Percentiles rank a stretch among this genome's conserved stretches.
Conservation (phyloP, 1,140 invertebrate species). For the Drosophila simulans region DNA sequence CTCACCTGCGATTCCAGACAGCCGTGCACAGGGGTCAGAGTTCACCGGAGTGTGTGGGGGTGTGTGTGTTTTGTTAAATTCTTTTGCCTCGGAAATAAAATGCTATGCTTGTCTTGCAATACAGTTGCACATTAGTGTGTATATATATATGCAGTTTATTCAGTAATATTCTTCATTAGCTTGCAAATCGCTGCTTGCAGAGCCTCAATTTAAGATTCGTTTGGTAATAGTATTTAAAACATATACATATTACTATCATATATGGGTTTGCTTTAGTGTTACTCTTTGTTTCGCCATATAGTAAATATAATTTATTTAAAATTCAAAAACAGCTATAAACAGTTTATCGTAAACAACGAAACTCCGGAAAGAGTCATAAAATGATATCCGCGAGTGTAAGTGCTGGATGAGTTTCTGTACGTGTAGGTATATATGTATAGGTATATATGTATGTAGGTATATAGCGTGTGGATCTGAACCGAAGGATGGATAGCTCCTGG, state of each 20-base stretch:
- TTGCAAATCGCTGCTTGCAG: conserved; percentile 22
- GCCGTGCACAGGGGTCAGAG: conserved; percentile 37
- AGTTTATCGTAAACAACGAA: conserved; percentile 65
- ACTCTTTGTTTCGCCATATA: conserved; percentile 52
- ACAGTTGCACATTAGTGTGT: conserved; percentile 63
- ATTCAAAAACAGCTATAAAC: conserved; percentile 82
- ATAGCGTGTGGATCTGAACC: conserved; percentile 33
- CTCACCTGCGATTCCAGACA: conserved; percentile 25
- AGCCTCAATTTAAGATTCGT: conserved; percentile 56
- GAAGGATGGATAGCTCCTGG: conserved; percentile 19
- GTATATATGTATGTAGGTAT: neutral
- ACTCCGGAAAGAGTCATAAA: conserved; percentile 73
- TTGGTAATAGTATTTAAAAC: conserved; percentile 75
- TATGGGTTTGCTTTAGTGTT: conserved; percentile 43
- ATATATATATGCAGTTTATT: conserved; percentile 64
- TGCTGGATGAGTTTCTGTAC: conserved; percentile 16
- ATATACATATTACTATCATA: conserved; percentile 63
- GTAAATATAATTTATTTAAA: conserved; percentile 82
- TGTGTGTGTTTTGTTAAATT: conserved; percentile 42
- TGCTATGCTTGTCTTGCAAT: conserved; percentile 69
- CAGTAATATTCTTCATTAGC: conserved; percentile 66
- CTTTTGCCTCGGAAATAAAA: conserved; percentile 67
- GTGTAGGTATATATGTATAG: neutral
- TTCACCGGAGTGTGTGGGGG: neutral
- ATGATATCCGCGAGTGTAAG: conserved; percentile 58